Percentiles rank a stretch among this genome's conserved stretches.
Evolutionary conservation across 2,888 invertebrate species (phyloP).

Genomic region (Nomada fabriciana): DNA sequence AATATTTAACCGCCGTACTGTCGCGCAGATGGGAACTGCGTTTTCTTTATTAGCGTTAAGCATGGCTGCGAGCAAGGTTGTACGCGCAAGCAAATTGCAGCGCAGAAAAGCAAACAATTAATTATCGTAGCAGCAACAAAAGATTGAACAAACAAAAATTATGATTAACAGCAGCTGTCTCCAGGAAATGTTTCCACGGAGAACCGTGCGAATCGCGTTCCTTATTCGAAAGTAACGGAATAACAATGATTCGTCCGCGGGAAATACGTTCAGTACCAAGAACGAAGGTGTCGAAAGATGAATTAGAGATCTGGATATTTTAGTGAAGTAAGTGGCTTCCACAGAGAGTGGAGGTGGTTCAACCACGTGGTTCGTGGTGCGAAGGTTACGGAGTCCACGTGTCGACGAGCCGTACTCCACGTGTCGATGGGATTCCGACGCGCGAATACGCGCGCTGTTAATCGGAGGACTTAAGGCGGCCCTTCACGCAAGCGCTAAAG

Average conservation of each 20-base stretch:
- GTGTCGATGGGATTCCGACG: slow-evolving; percentile 48
- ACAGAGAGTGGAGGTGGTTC: neutral
- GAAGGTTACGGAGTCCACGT: slow-evolving; percentile 66
- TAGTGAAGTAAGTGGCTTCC: neutral
- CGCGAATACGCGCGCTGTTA: slow-evolving; percentile 45
- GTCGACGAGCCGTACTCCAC: slow-evolving; percentile 57
- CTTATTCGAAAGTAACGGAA: slow-evolving; percentile 25
- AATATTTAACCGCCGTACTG: too few relatives aligned
- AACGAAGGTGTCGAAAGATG: slow-evolving; percentile 1
- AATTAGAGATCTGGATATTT: slow-evolving; percentile 4
- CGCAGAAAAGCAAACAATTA: slow-evolving; percentile 7
- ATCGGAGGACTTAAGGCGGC: slow-evolving; percentile 48
- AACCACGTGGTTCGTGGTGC: slow-evolving; percentile 48
- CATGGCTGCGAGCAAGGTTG: neutral
- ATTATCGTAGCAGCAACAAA: slow-evolving; percentile 1
- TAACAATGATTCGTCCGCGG: slow-evolving; percentile 6
- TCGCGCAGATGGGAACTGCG: too few relatives aligned
- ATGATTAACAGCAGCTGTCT: slow-evolving; percentile 1
- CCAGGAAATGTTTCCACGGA: slow-evolving; percentile 14
- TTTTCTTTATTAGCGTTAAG: neutral
- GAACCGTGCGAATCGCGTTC: neutral
- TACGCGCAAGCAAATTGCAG: neutral
- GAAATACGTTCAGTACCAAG: slow-evolving; percentile 8
- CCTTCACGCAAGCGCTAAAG: slow-evolving; percentile 65
- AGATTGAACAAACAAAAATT: slow-evolving; percentile 3